A percentile compares a stretch with the other conserved stretches of the same genome.
These are phyloP conservation scores for Lophotriccus pileatus DNA, from an alignment of 2,797 vertebrate genomes.

Conservation along the genomic window DNA sequence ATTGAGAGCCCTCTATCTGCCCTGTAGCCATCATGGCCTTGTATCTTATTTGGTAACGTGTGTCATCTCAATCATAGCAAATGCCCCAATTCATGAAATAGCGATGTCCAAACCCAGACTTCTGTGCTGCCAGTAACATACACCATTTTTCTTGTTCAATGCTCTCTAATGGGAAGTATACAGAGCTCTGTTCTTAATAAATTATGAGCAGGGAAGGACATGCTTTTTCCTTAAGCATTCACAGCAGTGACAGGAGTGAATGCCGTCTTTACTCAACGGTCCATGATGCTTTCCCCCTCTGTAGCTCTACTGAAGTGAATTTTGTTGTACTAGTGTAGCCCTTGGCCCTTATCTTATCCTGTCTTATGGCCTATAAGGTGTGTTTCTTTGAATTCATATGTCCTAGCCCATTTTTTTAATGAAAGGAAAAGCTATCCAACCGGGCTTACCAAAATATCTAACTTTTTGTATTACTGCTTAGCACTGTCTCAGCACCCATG, in stretches of 20 bases:
- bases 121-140: not conserved
- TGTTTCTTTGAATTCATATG: not conserved
- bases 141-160: not conserved
- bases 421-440: not conserved
- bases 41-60: not conserved
- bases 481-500: not conserved
- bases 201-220: not conserved
- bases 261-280: not conserved
- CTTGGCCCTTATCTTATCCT: not conserved
- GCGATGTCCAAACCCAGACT: not conserved
- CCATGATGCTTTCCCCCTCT: not conserved
- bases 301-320: accelerated
- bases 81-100: not conserved
- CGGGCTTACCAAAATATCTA: not conserved
- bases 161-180: not conserved
- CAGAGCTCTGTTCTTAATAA: not conserved
- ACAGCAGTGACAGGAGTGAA: not conserved
- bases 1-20: not conserved
- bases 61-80: not conserved
- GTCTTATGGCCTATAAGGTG: not conserved
- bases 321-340: not conserved
- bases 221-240: not conserved
- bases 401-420: not conserved
- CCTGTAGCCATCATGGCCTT: not conserved
- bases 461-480: not conserved